A percentile compares a stretch with the other conserved stretches of the same genome.
Evolutionary conservation across 2,113 vertebrate species (phyloP).

Genomic region (Aplodontia rufa): DNA sequence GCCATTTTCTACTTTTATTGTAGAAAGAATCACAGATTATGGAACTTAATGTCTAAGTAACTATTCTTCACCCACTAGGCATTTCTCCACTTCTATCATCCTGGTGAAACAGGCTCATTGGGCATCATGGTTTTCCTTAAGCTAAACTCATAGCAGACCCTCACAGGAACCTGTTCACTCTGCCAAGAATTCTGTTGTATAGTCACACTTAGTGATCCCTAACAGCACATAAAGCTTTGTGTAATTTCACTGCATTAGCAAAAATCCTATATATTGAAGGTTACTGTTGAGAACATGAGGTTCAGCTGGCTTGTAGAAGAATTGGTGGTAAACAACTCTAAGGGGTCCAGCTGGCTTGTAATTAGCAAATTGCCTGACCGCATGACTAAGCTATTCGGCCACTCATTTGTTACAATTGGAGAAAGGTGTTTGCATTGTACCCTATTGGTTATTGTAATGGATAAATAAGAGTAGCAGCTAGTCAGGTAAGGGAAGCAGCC

Average conservation of each 20-base stretch:
- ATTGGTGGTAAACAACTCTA: too few species aligned
- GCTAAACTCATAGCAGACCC: neutral
- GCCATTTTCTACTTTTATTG: neutral
- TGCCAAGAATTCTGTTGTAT: neutral
- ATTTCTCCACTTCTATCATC: neutral
- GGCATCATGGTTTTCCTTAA: neutral
- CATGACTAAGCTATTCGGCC: too few species aligned
- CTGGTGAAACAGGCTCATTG: neutral
- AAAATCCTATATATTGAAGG: too few species aligned
- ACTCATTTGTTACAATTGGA: too few species aligned
- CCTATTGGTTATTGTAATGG: too few species aligned
- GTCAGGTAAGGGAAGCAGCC: too few species aligned
- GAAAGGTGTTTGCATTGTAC: too few species aligned
- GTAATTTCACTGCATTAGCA: slow-evolving; percentile 17
- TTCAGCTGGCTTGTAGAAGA: too few species aligned
- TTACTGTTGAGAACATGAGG: too few species aligned
- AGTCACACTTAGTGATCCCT: neutral
- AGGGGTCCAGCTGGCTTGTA: too few species aligned
- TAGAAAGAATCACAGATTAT: neutral
- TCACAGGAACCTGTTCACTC: neutral
- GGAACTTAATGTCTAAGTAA: neutral
- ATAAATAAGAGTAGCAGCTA: too few species aligned
- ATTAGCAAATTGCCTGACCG: too few species aligned
- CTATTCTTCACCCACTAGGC: neutral
- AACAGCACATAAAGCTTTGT: neutral